Evolutionary conservation across 2,113 vertebrate genomes (phyloP).

Genomic region (Laticauda colubrina): DNA sequence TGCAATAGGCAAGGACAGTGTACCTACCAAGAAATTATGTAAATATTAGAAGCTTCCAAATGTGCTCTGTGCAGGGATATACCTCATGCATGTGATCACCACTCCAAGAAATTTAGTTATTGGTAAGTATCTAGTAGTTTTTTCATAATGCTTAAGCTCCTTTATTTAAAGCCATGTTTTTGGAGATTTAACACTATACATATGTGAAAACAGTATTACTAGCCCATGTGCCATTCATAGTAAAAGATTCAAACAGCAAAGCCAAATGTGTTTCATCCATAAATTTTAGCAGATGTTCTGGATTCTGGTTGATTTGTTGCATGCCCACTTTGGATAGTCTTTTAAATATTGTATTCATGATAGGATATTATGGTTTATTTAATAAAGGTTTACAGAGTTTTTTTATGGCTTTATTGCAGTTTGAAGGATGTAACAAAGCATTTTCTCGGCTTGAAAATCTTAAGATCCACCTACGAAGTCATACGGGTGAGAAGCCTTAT

Average conservation of each 20-base stretch:
- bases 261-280: conserved; percentile 56
- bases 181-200: background rate
- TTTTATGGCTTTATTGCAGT: conserved; percentile 75
- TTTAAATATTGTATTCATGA: conserved; percentile 60
- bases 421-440: conserved; percentile 97
- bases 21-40: background rate
- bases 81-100: background rate
- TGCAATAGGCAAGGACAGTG: background rate
- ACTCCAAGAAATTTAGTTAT: background rate
- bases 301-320: conserved; percentile 66
- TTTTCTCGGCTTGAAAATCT: conserved; percentile 98
- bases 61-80: background rate
- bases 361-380: conserved; percentile 57
- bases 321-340: conserved; percentile 37
- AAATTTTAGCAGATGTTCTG: conserved; percentile 65
- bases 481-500: conserved; percentile 97
- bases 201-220: conserved; percentile 40
- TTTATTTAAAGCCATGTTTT: conserved; percentile 18
- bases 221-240: conserved; percentile 40
- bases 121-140: conserved; percentile 20
- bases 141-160: conserved; percentile 38
- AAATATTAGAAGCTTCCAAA: background rate
- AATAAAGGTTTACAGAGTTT: conserved; percentile 51
- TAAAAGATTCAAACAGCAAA: conserved; percentile 56
- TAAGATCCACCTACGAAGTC: conserved; percentile 98